Evolutionary conservation across 1,140 invertebrate genomes (phyloP), one percentile per base, ranked within the genome.

Genomic region (Marisa cornuarietis): DNA sequence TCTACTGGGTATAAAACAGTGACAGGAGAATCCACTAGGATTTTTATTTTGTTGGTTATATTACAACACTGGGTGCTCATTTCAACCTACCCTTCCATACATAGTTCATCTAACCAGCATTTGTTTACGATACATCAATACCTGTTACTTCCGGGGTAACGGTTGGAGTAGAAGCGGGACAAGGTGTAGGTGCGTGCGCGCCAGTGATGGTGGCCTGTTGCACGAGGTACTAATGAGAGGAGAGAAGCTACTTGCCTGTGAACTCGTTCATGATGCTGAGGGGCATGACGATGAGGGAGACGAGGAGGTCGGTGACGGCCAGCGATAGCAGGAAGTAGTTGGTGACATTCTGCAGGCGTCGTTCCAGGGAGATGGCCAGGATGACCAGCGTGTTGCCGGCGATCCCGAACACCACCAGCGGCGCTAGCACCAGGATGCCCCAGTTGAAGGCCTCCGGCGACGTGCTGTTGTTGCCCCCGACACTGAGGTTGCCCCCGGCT

Each of bases 301-400:
- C 97, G 85, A 99, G 95, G 83, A 99, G 94, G 91, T 99, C 98
- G 71, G 98, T 97, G 82, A 99, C 95, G 24, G 98, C 97, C 84
- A 99, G 92, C 14, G 97, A 98, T 49, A 97, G 96, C 85, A 99
- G 93, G 92, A 99, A 99, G 82, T 98, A 93, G 91, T 99, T 99
- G 73, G 97, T 97, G 84, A 99, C 96, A 86, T 96, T 94, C 87
- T 97, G 94, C 79, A 99, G 93, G 16, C 96, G 96, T 68, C 97
- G 93, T 91, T 99, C 97, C 66, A 96, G 98, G 91, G 97, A 98
- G 85, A 99, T 98, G 61, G 97, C 97, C 85, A 98, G 94, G 91
- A 97, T 98, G 71, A 99, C 97, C 82, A 99, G 93, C 61, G 98
- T 94, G 91, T 99, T 99, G 31, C 97, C 97, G n/a, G 96, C 96